A percentile compares a stretch with the other conserved stretches of the same genome.
Conservation (phyloP, 1,140 invertebrate species). For the Lordiphosa mommai region DNA sequence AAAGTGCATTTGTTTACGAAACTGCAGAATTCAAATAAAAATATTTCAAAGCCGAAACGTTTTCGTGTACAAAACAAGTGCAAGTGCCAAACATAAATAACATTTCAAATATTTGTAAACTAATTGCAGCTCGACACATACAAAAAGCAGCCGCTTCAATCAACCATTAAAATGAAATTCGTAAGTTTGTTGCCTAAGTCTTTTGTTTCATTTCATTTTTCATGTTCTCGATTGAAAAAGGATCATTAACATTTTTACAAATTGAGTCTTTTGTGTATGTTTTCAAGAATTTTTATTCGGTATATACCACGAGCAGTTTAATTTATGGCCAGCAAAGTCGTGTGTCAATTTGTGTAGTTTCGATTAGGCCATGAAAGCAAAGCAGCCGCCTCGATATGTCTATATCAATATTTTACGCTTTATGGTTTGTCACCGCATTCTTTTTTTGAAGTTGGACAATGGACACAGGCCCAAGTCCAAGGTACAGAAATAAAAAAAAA, state of each 20-base stretch:
- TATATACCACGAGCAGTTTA: constrained; percentile 37
- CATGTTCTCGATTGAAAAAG: not conserved
- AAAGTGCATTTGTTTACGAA: constrained; percentile 38
- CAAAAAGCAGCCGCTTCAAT: constrained; percentile 24
- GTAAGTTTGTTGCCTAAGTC: constrained; percentile 75
- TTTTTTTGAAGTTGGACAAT: constrained; percentile 1
- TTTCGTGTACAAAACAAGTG: constrained; percentile 36
- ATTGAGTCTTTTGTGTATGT: constrained; percentile 43
- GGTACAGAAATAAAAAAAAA: constrained; percentile 18
- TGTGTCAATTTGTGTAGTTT: constrained; percentile 50
- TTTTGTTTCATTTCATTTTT: constrained; percentile 55
- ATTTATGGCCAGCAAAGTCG: constrained; percentile 59
- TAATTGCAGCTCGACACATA: constrained; percentile 57
- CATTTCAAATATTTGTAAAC: constrained; percentile 65
- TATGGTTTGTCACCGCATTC: constrained; percentile 15
- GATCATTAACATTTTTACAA: constrained; percentile 42
- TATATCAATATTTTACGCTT: constrained; percentile 19
- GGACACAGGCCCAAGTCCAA: constrained; percentile 9
- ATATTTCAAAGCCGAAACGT: constrained; percentile 35
- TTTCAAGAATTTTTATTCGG: constrained; percentile 68
- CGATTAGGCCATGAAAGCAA: constrained; percentile 36
- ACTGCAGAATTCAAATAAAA: constrained; percentile 29
- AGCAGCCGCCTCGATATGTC: constrained; percentile 36
- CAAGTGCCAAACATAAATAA: constrained; percentile 48
- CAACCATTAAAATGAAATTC: constrained; percentile 73